These are phyloP conservation scores for Acrocephalus scirpaceus DNA, from an alignment of 2,797 vertebrate genomes.

Conservation along the genomic window DNA sequence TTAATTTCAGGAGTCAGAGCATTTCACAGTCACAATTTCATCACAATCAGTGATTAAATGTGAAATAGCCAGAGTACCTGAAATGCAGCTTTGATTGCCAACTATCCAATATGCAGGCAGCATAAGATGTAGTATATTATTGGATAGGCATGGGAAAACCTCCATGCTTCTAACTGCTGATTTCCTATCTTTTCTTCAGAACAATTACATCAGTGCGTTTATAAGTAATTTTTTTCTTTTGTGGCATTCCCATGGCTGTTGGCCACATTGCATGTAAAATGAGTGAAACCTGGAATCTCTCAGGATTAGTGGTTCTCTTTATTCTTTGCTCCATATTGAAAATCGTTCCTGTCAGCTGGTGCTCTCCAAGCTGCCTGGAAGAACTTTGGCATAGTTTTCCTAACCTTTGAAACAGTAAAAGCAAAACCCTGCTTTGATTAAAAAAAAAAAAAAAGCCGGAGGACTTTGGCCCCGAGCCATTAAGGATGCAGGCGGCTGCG, in stretches of 20 bases:
- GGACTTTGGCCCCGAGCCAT: conserved; percentile 76
- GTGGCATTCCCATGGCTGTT: conserved; percentile 23
- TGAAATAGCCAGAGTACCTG: background rate
- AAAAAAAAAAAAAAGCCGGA: conserved; percentile 36
- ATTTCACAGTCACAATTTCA: background rate
- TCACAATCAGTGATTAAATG: background rate
- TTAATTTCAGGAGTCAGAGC: background rate
- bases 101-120: background rate
- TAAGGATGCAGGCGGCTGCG: conserved; percentile 73
- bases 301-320: conserved; percentile 36
- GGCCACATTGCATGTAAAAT: conserved; percentile 22
- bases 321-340: conserved; percentile 56
- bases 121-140: background rate
- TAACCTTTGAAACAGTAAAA: conserved; percentile 77
- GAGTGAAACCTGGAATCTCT: conserved; percentile 40
- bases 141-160: background rate
- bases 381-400: conserved; percentile 77
- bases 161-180: background rate
- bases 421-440: conserved; percentile 72
- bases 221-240: background rate
- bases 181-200: background rate
- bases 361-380: conserved; percentile 64
- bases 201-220: background rate
- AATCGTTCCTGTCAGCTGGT: conserved; percentile 65
- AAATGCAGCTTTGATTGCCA: background rate